A percentile compares a stretch with the other conserved stretches of the same genome.
Conservation (phyloP, 2,888 invertebrate genomes). For the Xanthia togata region DNA sequence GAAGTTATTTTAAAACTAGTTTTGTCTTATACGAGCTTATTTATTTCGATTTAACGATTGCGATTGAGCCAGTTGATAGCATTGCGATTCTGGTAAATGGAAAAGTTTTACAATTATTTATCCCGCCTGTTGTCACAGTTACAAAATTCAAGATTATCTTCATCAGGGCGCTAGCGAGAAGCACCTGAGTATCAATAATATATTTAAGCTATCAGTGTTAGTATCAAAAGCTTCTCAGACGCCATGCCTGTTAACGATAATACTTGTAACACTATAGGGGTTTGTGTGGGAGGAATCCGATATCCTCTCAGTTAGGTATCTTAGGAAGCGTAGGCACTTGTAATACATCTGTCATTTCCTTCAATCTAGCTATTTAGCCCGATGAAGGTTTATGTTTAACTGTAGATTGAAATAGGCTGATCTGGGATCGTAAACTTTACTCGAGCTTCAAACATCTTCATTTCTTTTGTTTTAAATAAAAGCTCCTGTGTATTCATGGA, state of each 20-base stretch:
- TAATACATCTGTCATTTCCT: slow-evolving; percentile 31
- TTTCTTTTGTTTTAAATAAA: not conserved
- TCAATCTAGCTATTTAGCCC: slow-evolving; percentile 18
- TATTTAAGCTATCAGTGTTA: slow-evolving; percentile 15
- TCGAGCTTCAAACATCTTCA: not conserved
- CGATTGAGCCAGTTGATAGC: slow-evolving; percentile 30
- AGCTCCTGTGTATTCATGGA: not conserved
- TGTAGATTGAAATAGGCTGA: not conserved
- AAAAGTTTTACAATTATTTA: slow-evolving; percentile 20
- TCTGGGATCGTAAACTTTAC: not conserved
- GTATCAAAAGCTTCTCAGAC: slow-evolving; percentile 21
- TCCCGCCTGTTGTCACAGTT: slow-evolving; percentile 8
- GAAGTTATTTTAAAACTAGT: slow-evolving; percentile 54
- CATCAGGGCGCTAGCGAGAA: slow-evolving; percentile 6
- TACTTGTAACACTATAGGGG: slow-evolving; percentile 23
- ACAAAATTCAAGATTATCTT: slow-evolving; percentile 29
- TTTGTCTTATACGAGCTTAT: slow-evolving; percentile 29
- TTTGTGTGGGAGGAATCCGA: slow-evolving; percentile 38
- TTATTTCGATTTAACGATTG: slow-evolving; percentile 38
- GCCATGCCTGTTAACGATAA: slow-evolving; percentile 16
- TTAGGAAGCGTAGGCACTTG: slow-evolving; percentile 16
- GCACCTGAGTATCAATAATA: slow-evolving; percentile 11
- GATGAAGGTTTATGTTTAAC: slow-evolving; percentile 7
- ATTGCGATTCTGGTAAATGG: slow-evolving; percentile 25
- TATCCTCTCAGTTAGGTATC: slow-evolving; percentile 23